Conservation (phyloP, 2,113 vertebrate species). For the Callocephalon fimbriatum region DNA sequence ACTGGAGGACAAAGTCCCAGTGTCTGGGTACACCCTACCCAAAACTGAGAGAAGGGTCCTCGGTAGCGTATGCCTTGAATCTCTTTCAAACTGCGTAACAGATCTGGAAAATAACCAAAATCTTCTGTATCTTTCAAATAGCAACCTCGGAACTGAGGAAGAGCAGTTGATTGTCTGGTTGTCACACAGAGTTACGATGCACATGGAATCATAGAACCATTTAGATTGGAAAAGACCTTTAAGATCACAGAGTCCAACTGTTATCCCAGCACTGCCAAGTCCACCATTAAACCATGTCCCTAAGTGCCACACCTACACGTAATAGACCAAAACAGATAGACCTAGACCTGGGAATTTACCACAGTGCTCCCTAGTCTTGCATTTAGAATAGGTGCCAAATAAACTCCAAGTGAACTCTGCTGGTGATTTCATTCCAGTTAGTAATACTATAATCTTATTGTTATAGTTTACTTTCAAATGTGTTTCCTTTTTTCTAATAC, state of each 20-base stretch:
- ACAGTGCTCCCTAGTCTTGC: accelerated
- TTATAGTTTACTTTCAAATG: background rate
- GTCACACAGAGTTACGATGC: accelerated
- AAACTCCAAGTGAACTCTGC: background rate
- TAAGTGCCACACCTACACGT: accelerated
- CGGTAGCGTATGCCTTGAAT: background rate
- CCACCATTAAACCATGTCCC: background rate
- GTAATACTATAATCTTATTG: background rate
- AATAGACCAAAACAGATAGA: background rate
- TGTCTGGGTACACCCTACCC: accelerated
- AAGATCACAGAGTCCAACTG: background rate
- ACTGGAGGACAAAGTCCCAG: background rate
- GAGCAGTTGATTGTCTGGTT: background rate
- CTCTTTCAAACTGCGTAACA: background rate
- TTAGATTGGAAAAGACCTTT: background rate
- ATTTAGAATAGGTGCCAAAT: background rate
- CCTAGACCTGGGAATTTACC: too few species aligned
- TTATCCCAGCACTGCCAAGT: background rate
- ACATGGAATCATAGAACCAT: background rate
- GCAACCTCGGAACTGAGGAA: background rate
- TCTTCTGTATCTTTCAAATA: background rate
- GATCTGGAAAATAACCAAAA: background rate
- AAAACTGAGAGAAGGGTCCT: background rate
- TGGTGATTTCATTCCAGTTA: background rate
- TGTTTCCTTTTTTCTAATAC: background rate